Base-by-base conservation (phyloP, 1,140 invertebrate species). In the Drosophila tsacasi region DNA sequence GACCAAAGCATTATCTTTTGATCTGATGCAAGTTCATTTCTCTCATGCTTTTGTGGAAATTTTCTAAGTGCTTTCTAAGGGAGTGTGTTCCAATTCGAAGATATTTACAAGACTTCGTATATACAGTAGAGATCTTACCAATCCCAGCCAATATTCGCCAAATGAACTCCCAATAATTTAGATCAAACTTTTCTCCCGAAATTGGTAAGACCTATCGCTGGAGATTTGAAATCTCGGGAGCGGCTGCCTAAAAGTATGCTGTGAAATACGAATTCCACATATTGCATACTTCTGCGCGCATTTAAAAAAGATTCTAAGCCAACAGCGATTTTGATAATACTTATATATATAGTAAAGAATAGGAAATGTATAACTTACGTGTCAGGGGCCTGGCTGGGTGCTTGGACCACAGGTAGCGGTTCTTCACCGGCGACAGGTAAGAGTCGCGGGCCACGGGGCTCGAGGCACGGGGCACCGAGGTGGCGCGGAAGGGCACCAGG, bases 351-450 rank as follows among this genome's bases (percentile, higher is more conserved):
- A 6, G 7, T n/a, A 3, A 17, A 9, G 0, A 25, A 19, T 15
- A 5, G 5, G 0, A 6, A 23, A 13, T 21, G 2, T 2, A 52
- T 9, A 40, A 91, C 92, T 93, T 93, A 93, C 92, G 90, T 77
- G 91, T 97, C 93, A 97, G 96, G 93, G 97, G 96, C 94, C 97
- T 96, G 93, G 97, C 95, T 91, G 97, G 97, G 93, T 98, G 97
- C 94, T 96, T 96, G 92, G 96, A 96, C 97, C 97, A 97, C 80
- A 97, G 95, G 94, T 97, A 97, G 93, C 95, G 96, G 93, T 96
- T 96, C 95, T 97, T 97, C 91, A 97, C 95, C 55, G 97, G 97
- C 81, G 97, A 97, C 90, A 97, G 95, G 94, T 97, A 98, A 84
- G 96, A 97, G 94, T 97, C 96, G 68, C 97, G 94, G 83, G 97